These are phyloP conservation scores for Dipodomys ordii DNA, from an alignment of 2,113 vertebrate species.

Conservation along the genomic window DNA sequence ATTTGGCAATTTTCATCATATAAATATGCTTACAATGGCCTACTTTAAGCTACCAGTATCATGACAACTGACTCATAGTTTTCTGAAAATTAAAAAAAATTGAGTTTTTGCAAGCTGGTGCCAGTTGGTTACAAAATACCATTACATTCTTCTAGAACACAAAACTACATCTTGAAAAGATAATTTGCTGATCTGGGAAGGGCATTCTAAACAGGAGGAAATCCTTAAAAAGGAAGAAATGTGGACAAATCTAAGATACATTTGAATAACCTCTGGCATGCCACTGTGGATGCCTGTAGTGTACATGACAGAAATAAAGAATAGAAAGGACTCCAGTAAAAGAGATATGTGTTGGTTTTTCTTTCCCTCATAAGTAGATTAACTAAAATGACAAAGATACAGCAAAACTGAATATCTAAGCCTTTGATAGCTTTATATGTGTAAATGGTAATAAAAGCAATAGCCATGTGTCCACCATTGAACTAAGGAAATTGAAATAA, in stretches of 20 bases:
- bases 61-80: not conserved
- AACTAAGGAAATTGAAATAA: slow-evolving; percentile 17
- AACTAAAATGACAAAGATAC: not conserved
- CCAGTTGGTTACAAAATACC: not conserved
- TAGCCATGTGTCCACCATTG: not conserved
- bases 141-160: not conserved
- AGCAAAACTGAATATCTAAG: not conserved
- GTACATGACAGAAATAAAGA: not conserved
- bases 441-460: not conserved
- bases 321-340: not conserved
- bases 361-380: not conserved
- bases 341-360: not conserved
- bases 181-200: not conserved
- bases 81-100: not conserved
- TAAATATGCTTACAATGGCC: not conserved
- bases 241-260: not conserved
- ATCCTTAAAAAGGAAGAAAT: not conserved
- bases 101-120: not conserved
- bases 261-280: not conserved
- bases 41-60: not conserved
- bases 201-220: not conserved
- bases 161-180: slow-evolving; percentile 6
- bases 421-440: not conserved
- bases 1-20: not conserved
- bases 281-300: not conserved